Percentiles rank a stretch among this genome's conserved stretches.
Conservation (phyloP, 2,113 vertebrate species). For the Tringa solitaria region DNA sequence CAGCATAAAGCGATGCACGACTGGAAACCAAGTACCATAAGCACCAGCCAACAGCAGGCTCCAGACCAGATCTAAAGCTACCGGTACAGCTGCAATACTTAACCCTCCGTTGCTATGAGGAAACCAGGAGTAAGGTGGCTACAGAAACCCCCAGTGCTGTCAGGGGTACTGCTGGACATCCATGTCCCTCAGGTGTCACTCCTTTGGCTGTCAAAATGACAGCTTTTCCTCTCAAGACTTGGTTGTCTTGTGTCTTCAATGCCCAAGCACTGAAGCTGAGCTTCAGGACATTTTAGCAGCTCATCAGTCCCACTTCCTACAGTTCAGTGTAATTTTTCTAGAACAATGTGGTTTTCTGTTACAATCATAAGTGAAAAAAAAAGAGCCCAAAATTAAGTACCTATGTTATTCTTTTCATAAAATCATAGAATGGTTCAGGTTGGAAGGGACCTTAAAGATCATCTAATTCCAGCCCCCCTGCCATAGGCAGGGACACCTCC, state of each 20-base stretch:
- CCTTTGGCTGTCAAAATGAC: neutral
- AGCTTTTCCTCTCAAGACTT: neutral
- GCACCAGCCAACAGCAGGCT: neutral
- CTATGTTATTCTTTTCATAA: neutral
- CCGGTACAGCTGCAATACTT: neutral
- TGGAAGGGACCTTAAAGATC: too few species aligned
- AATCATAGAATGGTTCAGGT: too few species aligned
- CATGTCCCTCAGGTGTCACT: neutral
- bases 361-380: neutral
- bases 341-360: neutral
- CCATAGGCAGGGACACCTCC: too few species aligned
- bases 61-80: neutral
- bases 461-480: too few species aligned
- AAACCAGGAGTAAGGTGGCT: neutral
- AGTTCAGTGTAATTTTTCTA: neutral
- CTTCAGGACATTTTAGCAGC: neutral
- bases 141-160: neutral
- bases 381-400: neutral
- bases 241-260: neutral
- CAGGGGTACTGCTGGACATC: neutral
- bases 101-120: neutral
- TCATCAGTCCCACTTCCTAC: neutral
- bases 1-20: neutral
- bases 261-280: neutral
- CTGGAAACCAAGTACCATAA: neutral